phyloP scores from a whole-genome alignment of 1,140 invertebrate species.

The Drosophila nigromelanica region DNA sequence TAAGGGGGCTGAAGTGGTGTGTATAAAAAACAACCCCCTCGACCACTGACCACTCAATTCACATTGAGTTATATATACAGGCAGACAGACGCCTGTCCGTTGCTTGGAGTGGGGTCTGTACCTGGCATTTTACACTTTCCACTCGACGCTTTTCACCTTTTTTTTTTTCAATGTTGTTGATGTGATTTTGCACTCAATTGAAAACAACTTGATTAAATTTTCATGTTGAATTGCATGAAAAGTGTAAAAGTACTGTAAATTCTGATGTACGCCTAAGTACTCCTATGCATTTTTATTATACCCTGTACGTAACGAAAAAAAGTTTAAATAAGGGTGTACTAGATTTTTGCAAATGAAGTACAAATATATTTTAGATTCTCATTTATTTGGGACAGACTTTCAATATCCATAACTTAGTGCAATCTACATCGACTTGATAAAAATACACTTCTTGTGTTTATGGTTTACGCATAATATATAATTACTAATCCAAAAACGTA shows the following conservation, averaged over 20 bases:
- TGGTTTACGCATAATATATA: too few relatives aligned
- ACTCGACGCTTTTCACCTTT: neutral
- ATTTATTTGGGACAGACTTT: too few relatives aligned
- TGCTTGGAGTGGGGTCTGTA: conserved; percentile 7
- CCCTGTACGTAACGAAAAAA: too few relatives aligned
- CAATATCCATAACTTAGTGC: too few relatives aligned
- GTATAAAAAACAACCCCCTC: conserved; percentile 27
- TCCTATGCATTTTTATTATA: neutral
- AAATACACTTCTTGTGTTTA: too few relatives aligned
- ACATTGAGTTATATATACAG: conserved; percentile 14
- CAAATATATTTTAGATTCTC: too few relatives aligned
- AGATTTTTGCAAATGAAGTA: too few relatives aligned
- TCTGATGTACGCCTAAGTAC: conserved; percentile 5
- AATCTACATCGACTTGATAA: too few relatives aligned
- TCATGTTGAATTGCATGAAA: conserved; percentile 67
- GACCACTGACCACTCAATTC: conserved; percentile 20
- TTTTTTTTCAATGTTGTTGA: conserved; percentile 65
- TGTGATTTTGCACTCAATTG: conserved; percentile 83
- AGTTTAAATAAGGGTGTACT: too few relatives aligned
- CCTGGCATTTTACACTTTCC: conserved; percentile 21
- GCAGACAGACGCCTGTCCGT: conserved; percentile 2
- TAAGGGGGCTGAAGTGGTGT: neutral
- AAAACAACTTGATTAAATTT: conserved; percentile 76
- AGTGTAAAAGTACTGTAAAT: conserved; percentile 29
- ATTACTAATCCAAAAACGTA: too few relatives aligned